Evolutionary conservation across 2,113 vertebrate genomes (phyloP).

Genomic region (Monopterus albus): DNA sequence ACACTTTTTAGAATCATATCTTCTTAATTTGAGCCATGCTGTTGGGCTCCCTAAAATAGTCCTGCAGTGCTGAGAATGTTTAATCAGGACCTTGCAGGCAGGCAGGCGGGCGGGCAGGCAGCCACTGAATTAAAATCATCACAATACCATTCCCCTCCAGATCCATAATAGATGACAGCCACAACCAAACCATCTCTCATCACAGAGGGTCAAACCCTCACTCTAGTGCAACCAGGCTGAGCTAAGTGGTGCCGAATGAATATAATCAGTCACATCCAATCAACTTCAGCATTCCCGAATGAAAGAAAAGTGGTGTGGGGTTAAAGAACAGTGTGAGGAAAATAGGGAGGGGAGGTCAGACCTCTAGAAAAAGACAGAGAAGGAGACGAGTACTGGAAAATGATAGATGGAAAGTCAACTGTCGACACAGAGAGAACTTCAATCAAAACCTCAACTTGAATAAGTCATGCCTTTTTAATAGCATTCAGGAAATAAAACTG

Average conservation of each 20-base stretch:
- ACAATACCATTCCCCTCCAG: conserved; percentile 28
- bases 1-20: conserved; percentile 16
- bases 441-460: conserved; percentile 74
- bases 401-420: conserved; percentile 53
- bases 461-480: conserved; percentile 80
- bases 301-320: conserved; percentile 30
- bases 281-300: conserved; percentile 38
- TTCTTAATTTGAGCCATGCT: conserved; percentile 10
- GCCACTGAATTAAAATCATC: conserved; percentile 33
- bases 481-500: conserved; percentile 76
- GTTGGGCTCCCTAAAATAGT: conserved; percentile 25
- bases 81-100: conserved; percentile 28
- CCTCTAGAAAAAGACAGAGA: conserved; percentile 1
- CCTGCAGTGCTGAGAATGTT: conserved; percentile 34
- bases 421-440: conserved; percentile 57
- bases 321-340: conserved; percentile 31
- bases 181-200: conserved; percentile 42
- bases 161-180: conserved; percentile 59
- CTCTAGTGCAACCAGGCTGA: conserved; percentile 9
- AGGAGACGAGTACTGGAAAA: conserved; percentile 16
- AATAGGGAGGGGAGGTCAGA: conserved; percentile 34
- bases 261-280: conserved; percentile 66
- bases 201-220: conserved; percentile 44
- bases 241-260: conserved; percentile 50
- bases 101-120: not conserved